Evolutionary conservation across 1,140 invertebrate species (phyloP), one percentile per base, ranked within the genome.

Genomic region (Chrysoperla carnea): DNA sequence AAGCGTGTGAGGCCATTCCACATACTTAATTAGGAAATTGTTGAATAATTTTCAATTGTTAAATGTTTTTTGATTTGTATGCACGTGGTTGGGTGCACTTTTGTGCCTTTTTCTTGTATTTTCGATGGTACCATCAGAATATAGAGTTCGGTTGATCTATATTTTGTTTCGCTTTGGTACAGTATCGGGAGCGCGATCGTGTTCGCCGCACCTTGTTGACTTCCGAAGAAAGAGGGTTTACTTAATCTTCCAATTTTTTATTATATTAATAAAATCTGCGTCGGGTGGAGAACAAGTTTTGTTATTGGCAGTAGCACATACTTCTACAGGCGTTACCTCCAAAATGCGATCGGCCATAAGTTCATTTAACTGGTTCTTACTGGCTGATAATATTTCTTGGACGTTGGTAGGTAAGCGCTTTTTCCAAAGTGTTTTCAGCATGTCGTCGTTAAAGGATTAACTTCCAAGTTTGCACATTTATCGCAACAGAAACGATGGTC

Each of bases 1-100:
- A n/a, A n/a, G n/a, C n/a, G n/a, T n/a, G n/a, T n/a, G n/a, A n/a
- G n/a, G 48, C 11, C 17, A 38, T 9, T 1, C 2, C 31, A 36
- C 29, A 6, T 31, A 12, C 0, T 35, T 6, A 1, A 29, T 12
- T 4, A 29, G 41, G 8, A 27, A 6, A n/a, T 17, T 46, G 46
- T 14, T 29, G n/a, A 1, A 46, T 49, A 8, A 54, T 41, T 1
- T 46, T 39, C 11, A 36, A 29, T 23, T 43, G 49, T n/a, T 50
- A 27, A 2, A 17, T 12, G 0, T 47, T 29, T 6, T 50, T 6
- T 8, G 15, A 40, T n/a, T n/a, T n/a, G 28, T 5, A 49, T 5
- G 8, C 29, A 29, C 41, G 46, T 7, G 36, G 46, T n/a, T 0
- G 1, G 0, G n/a, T 23, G 40, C 51, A 51, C 14, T 46, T 46